A percentile compares a stretch with the other conserved stretches of the same genome.
phyloP scores from a whole-genome alignment of 2,888 invertebrate genomes.

The Scaptomyza parva region DNA sequence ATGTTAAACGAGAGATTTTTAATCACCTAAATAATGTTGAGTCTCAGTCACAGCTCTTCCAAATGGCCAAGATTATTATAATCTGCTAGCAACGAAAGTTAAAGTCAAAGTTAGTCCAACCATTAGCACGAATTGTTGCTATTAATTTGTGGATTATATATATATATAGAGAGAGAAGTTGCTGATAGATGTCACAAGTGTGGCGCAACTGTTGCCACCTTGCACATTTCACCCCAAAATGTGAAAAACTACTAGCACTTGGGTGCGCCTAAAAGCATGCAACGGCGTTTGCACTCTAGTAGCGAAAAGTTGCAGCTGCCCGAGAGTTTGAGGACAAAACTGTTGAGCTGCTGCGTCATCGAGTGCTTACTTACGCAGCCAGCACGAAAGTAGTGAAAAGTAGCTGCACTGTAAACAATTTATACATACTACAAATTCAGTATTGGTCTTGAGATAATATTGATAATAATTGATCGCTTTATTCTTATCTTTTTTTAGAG shows the following conservation, averaged over 20 bases:
- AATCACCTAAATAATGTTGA: too few relatives aligned
- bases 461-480: too few relatives aligned
- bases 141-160: slow-evolving; percentile 1
- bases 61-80: background rate
- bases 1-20: too few relatives aligned
- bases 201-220: slow-evolving; percentile 9
- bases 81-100: background rate
- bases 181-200: slow-evolving; percentile 3
- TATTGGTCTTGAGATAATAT: too few relatives aligned
- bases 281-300: slow-evolving; percentile 5
- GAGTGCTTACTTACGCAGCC: slow-evolving; percentile 32
- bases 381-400: background rate
- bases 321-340: background rate
- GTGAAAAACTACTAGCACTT: slow-evolving; percentile 1
- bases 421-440: background rate
- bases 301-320: slow-evolving; percentile 25
- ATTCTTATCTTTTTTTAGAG: too few relatives aligned
- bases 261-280: slow-evolving; percentile 17
- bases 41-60: too few relatives aligned
- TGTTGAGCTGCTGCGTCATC: slow-evolving; percentile 54
- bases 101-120: background rate
- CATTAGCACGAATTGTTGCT: background rate
- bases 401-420: background rate
- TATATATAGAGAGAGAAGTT: too few relatives aligned
- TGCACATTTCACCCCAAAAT: slow-evolving; percentile 1